Evolutionary conservation across 1,140 invertebrate species (phyloP).

Genomic region (Drosophila guanche): DNA sequence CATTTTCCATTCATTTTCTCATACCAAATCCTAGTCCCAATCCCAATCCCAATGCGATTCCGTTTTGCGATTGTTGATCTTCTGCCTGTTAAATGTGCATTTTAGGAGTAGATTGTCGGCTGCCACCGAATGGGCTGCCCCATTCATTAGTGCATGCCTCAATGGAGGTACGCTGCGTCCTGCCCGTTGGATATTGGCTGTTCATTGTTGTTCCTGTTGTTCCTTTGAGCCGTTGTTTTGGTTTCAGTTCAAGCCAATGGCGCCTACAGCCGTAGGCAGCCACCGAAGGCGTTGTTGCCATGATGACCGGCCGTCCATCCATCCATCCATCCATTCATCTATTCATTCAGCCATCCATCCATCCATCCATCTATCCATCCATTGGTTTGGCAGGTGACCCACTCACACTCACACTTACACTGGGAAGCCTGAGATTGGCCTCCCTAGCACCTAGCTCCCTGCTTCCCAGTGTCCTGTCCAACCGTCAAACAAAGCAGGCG

Average conservation of each 20-base stretch:
- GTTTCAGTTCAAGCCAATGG: constrained; percentile 33
- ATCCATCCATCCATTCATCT: constrained; percentile 5
- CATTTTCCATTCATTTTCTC: too few relatives aligned
- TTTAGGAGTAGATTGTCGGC: too few relatives aligned
- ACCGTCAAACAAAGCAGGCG: constrained; percentile 61
- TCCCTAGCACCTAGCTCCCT: background rate
- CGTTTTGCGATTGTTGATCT: background rate
- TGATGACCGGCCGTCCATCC: constrained; percentile 9
- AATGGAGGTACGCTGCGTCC: background rate
- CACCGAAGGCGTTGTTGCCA: constrained; percentile 33
- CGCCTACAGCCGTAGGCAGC: constrained; percentile 31
- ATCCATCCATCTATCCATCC: too few relatives aligned
- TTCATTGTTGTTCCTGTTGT: constrained; percentile 30
- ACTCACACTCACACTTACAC: background rate
- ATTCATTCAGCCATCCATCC: too few relatives aligned
- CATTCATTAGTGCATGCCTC: constrained; percentile 14
- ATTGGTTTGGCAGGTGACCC: constrained; percentile 1
- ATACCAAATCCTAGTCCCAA: too few relatives aligned
- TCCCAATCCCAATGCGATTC: background rate
- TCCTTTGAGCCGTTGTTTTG: constrained; percentile 42
- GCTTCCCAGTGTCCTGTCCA: constrained; percentile 22
- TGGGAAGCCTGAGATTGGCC: too few relatives aligned
- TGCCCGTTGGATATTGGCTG: constrained; percentile 3
- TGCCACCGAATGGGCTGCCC: too few relatives aligned
- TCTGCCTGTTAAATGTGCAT: too few relatives aligned